Evolutionary conservation across 1,140 invertebrate genomes (phyloP), one percentile per base, ranked within the genome.

Genomic region (Hypsibius dujardini): DNA sequence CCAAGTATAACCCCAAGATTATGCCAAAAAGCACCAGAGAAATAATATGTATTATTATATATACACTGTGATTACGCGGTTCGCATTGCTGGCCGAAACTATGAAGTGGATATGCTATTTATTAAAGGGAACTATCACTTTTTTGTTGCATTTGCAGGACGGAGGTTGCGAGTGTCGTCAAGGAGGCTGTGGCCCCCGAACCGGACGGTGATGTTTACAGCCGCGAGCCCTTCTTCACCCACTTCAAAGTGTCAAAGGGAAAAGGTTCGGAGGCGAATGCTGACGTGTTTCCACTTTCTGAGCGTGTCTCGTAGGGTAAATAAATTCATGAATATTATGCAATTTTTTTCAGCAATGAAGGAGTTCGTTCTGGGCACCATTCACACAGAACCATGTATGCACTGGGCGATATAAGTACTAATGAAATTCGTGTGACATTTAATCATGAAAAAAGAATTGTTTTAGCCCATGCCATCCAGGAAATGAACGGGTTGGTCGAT

Each of bases 351-450:
- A 28, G 50, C 7, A 7, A 12, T 56, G 7, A 12, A 7, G 7
- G 50, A 56, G 7, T 12, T 56, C 50, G 50, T 56, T 56, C 50
- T 56, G 62, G 62, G 62, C 62, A 67, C 62, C 42, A 67, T 67
- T 42, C 62, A 67, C 62, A 67, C 62, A 12, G 62, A 67, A 42
- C 62, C 62, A 7, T 7, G 50, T 56, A 56, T 12, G 50, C 28
- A 28, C 28, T 28, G 28, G 28, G 28, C 28, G 28, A 28, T 28
- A 28, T 28, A 28, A 28, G 28, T 28, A 28, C 28, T 28, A 28
- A 28, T 28, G 28, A 28, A 28, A 28, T 28, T 28, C 28, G 28
- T 28, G 28, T 28, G 28, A 28, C 28, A 28, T 28, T 28, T 28
- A 28, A 28, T 28, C 28, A 28, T 28, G 28, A 28, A 28, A 28